Conservation (phyloP, 64 coral and sea anemone species). For the Porites australiensis region DNA sequence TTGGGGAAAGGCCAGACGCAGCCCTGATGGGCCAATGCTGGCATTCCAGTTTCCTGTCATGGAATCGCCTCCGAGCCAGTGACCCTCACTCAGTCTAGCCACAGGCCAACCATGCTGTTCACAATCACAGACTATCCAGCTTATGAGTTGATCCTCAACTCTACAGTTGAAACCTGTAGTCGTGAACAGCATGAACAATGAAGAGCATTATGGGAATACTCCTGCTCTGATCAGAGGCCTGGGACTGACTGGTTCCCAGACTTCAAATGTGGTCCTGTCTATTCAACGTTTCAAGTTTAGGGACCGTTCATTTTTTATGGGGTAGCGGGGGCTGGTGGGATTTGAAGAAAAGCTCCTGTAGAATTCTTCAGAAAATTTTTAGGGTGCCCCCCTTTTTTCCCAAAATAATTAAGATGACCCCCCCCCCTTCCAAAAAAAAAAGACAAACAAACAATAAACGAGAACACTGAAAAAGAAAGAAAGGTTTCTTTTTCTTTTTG, state of each 20-base stretch:
- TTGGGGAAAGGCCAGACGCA: neutral
- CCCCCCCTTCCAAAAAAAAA: too few species aligned
- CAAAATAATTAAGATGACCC: too few species aligned
- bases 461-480: too few species aligned
- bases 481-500: too few species aligned
- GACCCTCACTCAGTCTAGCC: slow-evolving; percentile 2
- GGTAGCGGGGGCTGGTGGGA: neutral
- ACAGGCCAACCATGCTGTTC: slow-evolving; percentile 32
- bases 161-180: neutral
- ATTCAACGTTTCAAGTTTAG: neutral
- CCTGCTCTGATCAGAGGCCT: neutral
- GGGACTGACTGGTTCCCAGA: neutral
- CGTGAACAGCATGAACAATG: neutral
- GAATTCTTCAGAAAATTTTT: too few species aligned
- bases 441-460: too few species aligned
- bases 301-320: neutral
- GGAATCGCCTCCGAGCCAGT: neutral
- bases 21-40: neutral
- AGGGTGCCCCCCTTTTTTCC: too few species aligned
- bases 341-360: too few species aligned
- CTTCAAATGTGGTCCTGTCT: too few species aligned
- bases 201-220: slow-evolving; percentile 2
- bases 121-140: neutral
- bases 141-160: neutral
- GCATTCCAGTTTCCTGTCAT: neutral